Conservation (phyloP, 2,113 vertebrate species). For the Haliaeetus leucogaster region DNA sequence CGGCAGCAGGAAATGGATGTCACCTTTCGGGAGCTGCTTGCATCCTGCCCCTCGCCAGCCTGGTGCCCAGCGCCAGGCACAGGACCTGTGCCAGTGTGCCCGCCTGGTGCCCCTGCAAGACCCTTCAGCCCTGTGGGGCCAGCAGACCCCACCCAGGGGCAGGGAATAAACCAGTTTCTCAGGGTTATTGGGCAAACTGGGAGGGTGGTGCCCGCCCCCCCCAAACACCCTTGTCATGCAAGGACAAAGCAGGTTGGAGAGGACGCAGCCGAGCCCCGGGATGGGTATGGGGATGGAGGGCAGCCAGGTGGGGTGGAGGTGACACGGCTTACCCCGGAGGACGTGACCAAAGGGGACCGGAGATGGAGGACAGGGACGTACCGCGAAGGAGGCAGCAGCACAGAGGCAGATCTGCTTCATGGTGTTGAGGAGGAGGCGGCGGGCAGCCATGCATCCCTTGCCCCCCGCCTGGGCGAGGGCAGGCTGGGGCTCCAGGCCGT, state of each 20-base stretch:
- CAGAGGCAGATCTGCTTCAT: conserved; percentile 87
- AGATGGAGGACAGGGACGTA: conserved; percentile 68
- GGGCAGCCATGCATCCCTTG: conserved; percentile 69
- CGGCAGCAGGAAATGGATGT: conserved; percentile 22
- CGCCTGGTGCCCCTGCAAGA: neutral
- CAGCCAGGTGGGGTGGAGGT: neutral
- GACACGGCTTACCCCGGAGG: neutral
- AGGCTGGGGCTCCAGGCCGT: neutral
- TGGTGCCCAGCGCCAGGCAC: neutral
- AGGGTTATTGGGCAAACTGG: neutral
- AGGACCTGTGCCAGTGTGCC: neutral
- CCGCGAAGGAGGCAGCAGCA: conserved; percentile 77
- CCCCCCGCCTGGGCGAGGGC: neutral
- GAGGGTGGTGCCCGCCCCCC: neutral
- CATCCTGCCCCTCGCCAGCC: neutral
- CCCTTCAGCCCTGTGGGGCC: neutral
- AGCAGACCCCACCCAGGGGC: rapidly evolving
- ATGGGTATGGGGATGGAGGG: neutral
- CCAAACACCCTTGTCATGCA: neutral
- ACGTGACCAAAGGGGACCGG: neutral
- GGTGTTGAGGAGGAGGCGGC: conserved; percentile 72
- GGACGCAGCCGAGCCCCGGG: neutral
- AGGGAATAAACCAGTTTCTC: neutral
- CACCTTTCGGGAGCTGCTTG: neutral
- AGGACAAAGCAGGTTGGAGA: conserved; percentile 21